Base-by-base conservation (phyloP, 2,888 invertebrate species). In the Hydroisotoma schaefferi region DNA sequence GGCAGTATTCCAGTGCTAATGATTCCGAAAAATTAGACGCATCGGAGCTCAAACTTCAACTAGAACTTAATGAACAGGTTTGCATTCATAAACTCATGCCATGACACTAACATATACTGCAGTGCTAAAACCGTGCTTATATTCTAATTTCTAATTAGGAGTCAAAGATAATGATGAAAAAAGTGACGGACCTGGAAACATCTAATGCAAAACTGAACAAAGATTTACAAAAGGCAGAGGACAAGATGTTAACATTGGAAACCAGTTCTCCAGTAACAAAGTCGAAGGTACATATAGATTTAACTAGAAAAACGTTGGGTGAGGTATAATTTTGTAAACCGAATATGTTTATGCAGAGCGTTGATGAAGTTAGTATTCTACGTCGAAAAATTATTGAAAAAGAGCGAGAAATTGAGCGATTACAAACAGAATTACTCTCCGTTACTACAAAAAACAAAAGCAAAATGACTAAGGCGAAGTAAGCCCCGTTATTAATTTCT, bases 1-100 rank as follows among this genome's bases (percentile, higher is more conserved):
- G 66, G 23, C 67, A 46, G 37, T 47, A 40, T 58, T 56, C 51
- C 54, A 47, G 54, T 5, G 38, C 26, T 33, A 48, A 59, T 23
- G 60, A 87, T 74, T 85, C 87, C 74, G 91, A 91, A 73, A 89
- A 90, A 77, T 68, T 78, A 15, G 74, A 73, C 23, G 85, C 87
- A 15, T 84, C 88, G 22, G 92, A 94, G 76, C 78, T 93, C 60
- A 85, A 90, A 74, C 81, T 94, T 40, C 85, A 93, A 69, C 79
- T 94, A 54, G 94, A 94, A 77, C 81, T 93, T 49, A 88, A 89
- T 75, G 93, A 94, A 78, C 90, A 91, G 80, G 84, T 83, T 76
- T 12, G 25, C n/a, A 2, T 3, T 40, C 22, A 33, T 44, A 12
- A 23, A 47, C 15, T 10, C 43, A 43, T 43, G 20, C 6, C 18